Evolutionary conservation across 2,797 vertebrate species (phyloP), one percentile per base, ranked within the genome.

Genomic region (Urophycis tenuis): DNA sequence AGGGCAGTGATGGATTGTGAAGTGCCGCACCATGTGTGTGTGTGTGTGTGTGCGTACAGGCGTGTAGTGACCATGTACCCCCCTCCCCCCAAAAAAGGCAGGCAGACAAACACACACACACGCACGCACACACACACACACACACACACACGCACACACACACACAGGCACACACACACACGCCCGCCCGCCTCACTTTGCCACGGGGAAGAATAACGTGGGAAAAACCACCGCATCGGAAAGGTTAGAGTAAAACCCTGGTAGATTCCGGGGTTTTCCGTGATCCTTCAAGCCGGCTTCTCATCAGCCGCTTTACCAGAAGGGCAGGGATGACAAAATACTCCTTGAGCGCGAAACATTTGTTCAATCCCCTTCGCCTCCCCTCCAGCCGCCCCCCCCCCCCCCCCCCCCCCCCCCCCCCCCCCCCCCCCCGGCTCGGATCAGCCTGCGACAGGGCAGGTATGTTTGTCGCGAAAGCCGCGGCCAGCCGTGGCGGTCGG

Each of bases 1-100:
- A 8, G 0, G 1, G 60, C 73, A 29, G 33, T 81, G 85, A 89
- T 84, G 82, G 84, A 82, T 83, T 72, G 49, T 74, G 22, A 53
- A 4, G 45, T 74, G 77, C 64, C 76, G 75, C 2, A 5, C 34
- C 19, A 22, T 19, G 45, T 53, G 45, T 53, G 19, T 53, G 49
- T 53, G 49, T n/a, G 49, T 53, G 4, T 53, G 17, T 53, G 49
- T 53, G 49, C n/a, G 6, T 39, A 19, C 77, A 78, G 30, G 74
- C 77, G 73, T 0, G 72, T 17, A 69, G 67, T 70, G 71, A 79
- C 75, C 78, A 77, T 31, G 71, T 34, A 71, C 60, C 4, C 45
- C n/a, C 60, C n/a, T n/a, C n/a, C n/a, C n/a, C n/a, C 6, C 41
- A n/a, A n/a, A n/a, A n/a, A n/a, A n/a, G n/a, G n/a, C n/a, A n/a